Evolutionary conservation across 1,140 invertebrate genomes (phyloP).

Genomic region (Euura lappo): DNA sequence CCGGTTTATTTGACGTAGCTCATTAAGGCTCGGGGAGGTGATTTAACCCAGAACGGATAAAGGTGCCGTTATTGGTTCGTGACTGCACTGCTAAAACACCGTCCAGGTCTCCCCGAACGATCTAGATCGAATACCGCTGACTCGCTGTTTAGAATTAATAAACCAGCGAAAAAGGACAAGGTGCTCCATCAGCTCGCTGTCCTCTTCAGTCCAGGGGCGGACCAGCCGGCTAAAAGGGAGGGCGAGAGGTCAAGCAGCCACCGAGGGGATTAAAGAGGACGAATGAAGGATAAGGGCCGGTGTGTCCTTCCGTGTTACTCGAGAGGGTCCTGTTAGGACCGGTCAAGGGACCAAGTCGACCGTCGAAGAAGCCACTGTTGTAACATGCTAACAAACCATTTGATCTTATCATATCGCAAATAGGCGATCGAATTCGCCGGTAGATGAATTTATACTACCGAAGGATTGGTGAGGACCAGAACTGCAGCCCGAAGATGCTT

Average conservation of each 20-base stretch:
- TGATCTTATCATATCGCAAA: too few relatives aligned
- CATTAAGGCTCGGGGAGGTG: not conserved
- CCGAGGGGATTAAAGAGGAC: not conserved
- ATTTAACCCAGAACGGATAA: not conserved
- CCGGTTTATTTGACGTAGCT: not conserved
- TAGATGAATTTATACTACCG: constrained; percentile 54
- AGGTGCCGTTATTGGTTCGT: not conserved
- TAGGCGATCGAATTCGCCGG: too few relatives aligned
- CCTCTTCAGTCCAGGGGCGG: too few relatives aligned
- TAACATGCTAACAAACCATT: too few relatives aligned
- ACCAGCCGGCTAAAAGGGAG: too few relatives aligned
- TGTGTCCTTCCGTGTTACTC: too few relatives aligned
- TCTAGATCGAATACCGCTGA: not conserved
- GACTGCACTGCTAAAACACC: not conserved
- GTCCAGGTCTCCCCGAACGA: not conserved
- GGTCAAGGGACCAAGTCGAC: too few relatives aligned
- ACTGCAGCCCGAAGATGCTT: constrained; percentile 65
- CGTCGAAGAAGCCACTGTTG: too few relatives aligned
- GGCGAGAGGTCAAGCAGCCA: too few relatives aligned
- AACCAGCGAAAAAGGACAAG: not conserved
- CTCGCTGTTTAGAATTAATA: not conserved
- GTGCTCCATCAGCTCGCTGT: not conserved
- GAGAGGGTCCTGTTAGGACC: too few relatives aligned
- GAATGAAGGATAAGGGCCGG: not conserved
- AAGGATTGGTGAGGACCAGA: constrained; percentile 63